Conservation (phyloP, 2,888 invertebrate genomes). For the Cantharis flavilabris region DNA sequence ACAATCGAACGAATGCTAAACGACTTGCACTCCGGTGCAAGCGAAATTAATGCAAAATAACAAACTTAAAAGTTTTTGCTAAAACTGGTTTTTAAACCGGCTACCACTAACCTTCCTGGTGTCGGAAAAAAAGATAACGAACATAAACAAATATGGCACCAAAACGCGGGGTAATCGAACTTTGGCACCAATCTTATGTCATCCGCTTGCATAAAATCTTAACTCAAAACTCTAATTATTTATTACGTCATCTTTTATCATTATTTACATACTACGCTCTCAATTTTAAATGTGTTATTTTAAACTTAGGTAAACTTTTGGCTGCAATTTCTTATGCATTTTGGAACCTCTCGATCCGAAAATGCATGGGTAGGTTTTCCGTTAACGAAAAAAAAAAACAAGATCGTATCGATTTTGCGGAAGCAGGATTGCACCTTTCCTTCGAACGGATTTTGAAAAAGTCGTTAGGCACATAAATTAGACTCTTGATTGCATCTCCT, state of each 20-base stretch:
- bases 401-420: not conserved
- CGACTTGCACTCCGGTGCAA: not conserved
- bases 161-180: conserved; percentile 43
- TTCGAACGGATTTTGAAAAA: not conserved
- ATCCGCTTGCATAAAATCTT: conserved; percentile 22
- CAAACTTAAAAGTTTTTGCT: not conserved
- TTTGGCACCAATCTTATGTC: conserved; percentile 39
- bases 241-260: not conserved
- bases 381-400: not conserved
- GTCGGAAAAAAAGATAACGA: conserved; percentile 41
- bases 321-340: not conserved
- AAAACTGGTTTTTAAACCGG: conserved; percentile 19
- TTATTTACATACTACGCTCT: not conserved
- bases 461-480: not conserved
- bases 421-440: not conserved
- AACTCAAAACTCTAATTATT: not conserved
- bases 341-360: not conserved
- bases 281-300: not conserved
- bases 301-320: not conserved
- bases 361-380: not conserved
- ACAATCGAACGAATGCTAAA: not conserved
- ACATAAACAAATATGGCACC: conserved; percentile 50
- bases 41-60: not conserved
- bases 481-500: not conserved
- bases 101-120: conserved; percentile 35